Evolutionary conservation across 2,113 vertebrate genomes (phyloP).

Genomic region (Hydrolagus affinis): DNA sequence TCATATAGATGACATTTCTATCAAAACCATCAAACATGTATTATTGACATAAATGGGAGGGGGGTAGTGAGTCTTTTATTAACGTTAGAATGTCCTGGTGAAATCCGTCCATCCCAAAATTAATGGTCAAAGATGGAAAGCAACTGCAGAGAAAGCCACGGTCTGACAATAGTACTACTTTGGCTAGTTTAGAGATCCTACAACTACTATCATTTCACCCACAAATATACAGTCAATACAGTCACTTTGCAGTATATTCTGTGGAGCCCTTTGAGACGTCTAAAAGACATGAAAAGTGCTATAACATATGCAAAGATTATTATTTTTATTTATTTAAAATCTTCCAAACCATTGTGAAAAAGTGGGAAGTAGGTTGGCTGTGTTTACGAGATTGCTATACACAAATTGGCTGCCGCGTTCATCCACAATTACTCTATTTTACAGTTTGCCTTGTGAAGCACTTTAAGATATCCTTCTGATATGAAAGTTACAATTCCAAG

Average conservation of each 20-base stretch:
- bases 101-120: constrained; percentile 21
- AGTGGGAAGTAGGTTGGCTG: too few relatives aligned
- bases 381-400: too few relatives aligned
- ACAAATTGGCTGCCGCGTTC: too few relatives aligned
- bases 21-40: constrained; percentile 1
- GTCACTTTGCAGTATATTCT: too few relatives aligned
- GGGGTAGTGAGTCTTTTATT: constrained; percentile 3
- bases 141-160: not conserved
- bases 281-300: not conserved
- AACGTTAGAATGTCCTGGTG: constrained; percentile 18
- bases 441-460: too few relatives aligned
- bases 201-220: not conserved
- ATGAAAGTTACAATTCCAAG: too few relatives aligned
- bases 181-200: constrained; percentile 1
- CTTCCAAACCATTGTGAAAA: not conserved
- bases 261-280: not conserved
- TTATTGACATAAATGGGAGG: not conserved
- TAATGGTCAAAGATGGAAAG: constrained; percentile 6
- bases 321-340: too few relatives aligned
- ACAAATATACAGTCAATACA: not conserved
- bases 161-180: not conserved
- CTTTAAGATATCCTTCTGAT: too few relatives aligned
- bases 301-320: not conserved
- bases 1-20: constrained; percentile 27
- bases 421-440: too few relatives aligned